Conservation (phyloP, 2,888 invertebrate species). For the Aspidiotus destructor region DNA sequence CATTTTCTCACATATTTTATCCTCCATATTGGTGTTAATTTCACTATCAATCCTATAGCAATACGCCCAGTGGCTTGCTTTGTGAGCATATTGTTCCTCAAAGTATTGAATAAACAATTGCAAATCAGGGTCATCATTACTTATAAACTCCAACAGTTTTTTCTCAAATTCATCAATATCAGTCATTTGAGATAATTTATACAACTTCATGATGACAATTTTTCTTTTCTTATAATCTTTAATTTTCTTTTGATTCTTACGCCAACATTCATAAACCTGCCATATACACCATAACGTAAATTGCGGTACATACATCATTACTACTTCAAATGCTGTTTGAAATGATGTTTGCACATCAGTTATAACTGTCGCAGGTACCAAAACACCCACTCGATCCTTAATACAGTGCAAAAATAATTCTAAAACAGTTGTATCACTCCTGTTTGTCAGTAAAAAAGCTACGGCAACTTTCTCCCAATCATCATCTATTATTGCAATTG, state of each 20-base stretch:
- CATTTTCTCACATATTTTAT: not conserved
- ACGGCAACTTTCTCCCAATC: slow-evolving; percentile 19
- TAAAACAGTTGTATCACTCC: slow-evolving; percentile 11
- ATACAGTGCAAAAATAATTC: slow-evolving; percentile 18
- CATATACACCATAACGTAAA: slow-evolving; percentile 2
- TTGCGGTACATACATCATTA: slow-evolving; percentile 11
- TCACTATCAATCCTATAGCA: slow-evolving; percentile 7
- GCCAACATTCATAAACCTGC: slow-evolving; percentile 26
- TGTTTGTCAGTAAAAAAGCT: slow-evolving; percentile 23
- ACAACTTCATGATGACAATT: not conserved
- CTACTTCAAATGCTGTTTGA: slow-evolving; percentile 14
- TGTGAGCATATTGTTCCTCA: not conserved
- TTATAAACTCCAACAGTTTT: slow-evolving; percentile 11
- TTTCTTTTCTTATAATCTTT: slow-evolving; percentile 9
- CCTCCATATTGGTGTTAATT: not conserved
- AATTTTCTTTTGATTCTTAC: slow-evolving; percentile 16
- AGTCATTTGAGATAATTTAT: slow-evolving; percentile 8
- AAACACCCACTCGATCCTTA: slow-evolving; percentile 9
- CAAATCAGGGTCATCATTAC: slow-evolving; percentile 7
- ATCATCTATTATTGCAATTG: slow-evolving; percentile 17
- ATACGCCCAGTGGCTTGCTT: slow-evolving; percentile 18
- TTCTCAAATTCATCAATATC: slow-evolving; percentile 6
- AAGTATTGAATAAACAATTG: slow-evolving; percentile 13
- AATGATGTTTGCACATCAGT: slow-evolving; percentile 8
- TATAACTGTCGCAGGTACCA: slow-evolving; percentile 15